These are phyloP conservation scores for Drosophila mettleri DNA, from an alignment of 2,888 invertebrate species.

Conservation along the genomic window DNA sequence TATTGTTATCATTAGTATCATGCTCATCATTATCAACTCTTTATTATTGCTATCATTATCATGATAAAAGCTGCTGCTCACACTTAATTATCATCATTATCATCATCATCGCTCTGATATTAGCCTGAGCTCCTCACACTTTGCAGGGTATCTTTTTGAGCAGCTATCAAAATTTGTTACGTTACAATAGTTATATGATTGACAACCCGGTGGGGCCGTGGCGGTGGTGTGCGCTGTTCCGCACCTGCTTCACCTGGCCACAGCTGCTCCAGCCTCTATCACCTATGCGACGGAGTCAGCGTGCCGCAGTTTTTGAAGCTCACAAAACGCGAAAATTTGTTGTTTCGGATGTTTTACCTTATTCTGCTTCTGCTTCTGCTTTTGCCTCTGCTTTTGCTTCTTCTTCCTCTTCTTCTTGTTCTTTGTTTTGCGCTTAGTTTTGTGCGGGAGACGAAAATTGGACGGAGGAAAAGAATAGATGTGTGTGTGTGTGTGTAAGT, in stretches of 20 bases:
- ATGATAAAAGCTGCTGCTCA: no score
- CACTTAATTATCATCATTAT: no score
- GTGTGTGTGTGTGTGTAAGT: background rate
- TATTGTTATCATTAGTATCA: background rate
- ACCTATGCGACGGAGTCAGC: no score
- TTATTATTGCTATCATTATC: background rate
- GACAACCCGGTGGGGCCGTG: background rate
- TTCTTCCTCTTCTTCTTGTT: background rate
- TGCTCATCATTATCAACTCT: no score
- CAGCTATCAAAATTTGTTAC: background rate
- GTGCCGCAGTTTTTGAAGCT: slow-evolving; percentile 6
- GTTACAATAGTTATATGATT: slow-evolving; percentile 11
- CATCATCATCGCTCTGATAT: background rate
- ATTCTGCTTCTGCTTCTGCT: background rate
- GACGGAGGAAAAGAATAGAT: slow-evolving; percentile 3
- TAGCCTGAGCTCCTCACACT: background rate
- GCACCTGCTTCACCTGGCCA: background rate
- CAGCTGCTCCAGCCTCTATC: background rate
- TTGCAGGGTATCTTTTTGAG: background rate
- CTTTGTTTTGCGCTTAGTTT: background rate
- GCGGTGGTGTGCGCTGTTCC: background rate
- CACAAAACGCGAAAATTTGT: slow-evolving; percentile 40
- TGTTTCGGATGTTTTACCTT: slow-evolving; percentile 20
- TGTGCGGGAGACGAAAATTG: slow-evolving; percentile 4
- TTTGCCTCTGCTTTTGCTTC: slow-evolving; percentile 3